Evolutionary conservation across 1,140 invertebrate species (phyloP).

Genomic region (Aradophagus sp.): DNA sequence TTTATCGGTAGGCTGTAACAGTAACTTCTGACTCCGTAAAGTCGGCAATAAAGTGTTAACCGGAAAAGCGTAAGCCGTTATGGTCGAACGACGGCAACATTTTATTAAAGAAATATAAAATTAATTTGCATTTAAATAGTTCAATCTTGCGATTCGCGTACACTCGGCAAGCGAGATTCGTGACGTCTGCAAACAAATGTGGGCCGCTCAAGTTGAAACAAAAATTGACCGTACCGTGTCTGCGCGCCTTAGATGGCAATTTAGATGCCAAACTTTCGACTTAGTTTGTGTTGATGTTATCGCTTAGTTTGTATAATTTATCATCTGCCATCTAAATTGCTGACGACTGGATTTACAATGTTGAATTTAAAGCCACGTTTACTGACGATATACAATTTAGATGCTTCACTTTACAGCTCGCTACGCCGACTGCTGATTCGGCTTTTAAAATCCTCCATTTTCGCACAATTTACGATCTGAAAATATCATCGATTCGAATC

Average conservation of each 20-base stretch:
- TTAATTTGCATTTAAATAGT: too few species aligned
- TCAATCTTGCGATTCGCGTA: too few species aligned
- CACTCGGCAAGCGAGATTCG: too few species aligned
- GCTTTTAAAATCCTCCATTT: slow-evolving; percentile 3
- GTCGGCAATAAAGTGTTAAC: too few species aligned
- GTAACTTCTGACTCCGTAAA: too few species aligned
- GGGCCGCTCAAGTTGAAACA: too few species aligned
- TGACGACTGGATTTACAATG: slow-evolving; percentile 23
- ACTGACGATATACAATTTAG: slow-evolving; percentile 22
- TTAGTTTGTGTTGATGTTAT: slow-evolving; percentile 30
- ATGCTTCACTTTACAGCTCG: slow-evolving; percentile 6
- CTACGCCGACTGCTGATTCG: slow-evolving; percentile 1
- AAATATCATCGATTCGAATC: background rate
- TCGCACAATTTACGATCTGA: slow-evolving; percentile 3
- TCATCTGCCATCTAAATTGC: slow-evolving; percentile 34
- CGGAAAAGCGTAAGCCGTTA: too few species aligned
- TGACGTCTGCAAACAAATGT: too few species aligned
- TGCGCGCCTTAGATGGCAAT: slow-evolving; percentile 22
- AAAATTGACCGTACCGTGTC: too few species aligned
- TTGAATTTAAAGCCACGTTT: slow-evolving; percentile 25
- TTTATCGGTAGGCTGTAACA: too few species aligned
- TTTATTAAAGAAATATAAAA: too few species aligned
- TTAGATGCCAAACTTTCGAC: slow-evolving; percentile 21
- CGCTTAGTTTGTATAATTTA: slow-evolving; percentile 37
- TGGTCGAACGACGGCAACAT: too few species aligned